phyloP scores from a whole-genome alignment of 2,888 invertebrate species.

The Morpho helenor region DNA sequence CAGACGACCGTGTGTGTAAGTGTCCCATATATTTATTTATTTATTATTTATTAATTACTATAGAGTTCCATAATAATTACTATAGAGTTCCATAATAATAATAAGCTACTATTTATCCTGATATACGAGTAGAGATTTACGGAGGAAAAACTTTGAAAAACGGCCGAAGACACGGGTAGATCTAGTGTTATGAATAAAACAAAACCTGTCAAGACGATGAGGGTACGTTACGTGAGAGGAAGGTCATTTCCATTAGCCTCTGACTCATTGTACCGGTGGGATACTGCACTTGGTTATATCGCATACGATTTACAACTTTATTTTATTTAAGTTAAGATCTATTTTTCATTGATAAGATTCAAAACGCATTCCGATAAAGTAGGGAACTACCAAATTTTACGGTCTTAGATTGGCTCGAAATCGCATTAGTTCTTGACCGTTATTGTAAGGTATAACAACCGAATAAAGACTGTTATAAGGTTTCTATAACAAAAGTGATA shows the following conservation, averaged over 20 bases:
- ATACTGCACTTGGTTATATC: conserved; percentile 15
- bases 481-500: too few species aligned
- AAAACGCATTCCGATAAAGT: conserved; percentile 21
- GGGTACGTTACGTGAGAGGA: conserved; percentile 34
- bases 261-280: conserved; percentile 32
- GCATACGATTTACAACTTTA: conserved; percentile 13
- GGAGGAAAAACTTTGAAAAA: too few species aligned
- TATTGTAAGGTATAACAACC: neutral
- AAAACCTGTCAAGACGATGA: conserved; percentile 31
- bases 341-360: conserved; percentile 9
- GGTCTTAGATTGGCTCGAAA: conserved; percentile 14
- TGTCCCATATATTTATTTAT: too few species aligned
- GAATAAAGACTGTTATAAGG: too few species aligned
- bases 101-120: too few species aligned
- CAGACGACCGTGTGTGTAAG: too few species aligned
- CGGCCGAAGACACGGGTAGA: neutral
- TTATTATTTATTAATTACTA: too few species aligned
- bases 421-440: conserved; percentile 5
- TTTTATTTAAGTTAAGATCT: conserved; percentile 2
- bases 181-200: conserved; percentile 17
- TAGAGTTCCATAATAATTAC: too few species aligned
- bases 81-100: too few species aligned
- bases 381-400: conserved; percentile 22
- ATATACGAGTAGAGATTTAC: too few species aligned
- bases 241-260: conserved; percentile 38